These are phyloP conservation scores for Saguinus oedipus DNA, from an alignment of 2,797 vertebrate species.

Conservation along the genomic window DNA sequence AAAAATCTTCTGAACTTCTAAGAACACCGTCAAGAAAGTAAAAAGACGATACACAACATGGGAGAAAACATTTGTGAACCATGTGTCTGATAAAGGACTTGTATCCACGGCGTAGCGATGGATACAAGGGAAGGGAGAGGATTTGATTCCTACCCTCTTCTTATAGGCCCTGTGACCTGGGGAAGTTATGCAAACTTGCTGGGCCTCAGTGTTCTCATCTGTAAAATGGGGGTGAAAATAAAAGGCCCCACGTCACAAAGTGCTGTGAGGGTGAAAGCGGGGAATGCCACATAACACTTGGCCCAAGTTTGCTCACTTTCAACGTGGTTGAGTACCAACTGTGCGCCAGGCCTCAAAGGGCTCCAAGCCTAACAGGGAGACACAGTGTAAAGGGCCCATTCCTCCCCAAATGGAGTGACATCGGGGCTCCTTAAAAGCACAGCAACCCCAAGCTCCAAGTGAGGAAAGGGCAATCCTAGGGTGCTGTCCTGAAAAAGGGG, in stretches of 20 bases:
- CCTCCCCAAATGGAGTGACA: fast-evolving
- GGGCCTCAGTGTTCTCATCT: not conserved
- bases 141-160: not conserved
- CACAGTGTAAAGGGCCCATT: fast-evolving
- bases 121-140: not conserved
- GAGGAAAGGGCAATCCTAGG: not conserved
- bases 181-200: not conserved
- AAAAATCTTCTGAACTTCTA: not conserved
- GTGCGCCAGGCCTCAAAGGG: too few relatives aligned
- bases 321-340: not conserved
- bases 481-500: too few relatives aligned
- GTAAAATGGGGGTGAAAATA: not conserved
- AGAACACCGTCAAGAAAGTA: not conserved
- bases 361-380: not conserved
- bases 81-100: not conserved
- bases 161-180: not conserved
- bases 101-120: not conserved
- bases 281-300: fast-evolving
- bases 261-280: not conserved
- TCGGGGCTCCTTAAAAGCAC: too few relatives aligned
- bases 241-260: not conserved
- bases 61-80: not conserved
- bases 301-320: fast-evolving
- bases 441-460: not conserved
- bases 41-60: not conserved